Evolutionary conservation across 2,113 vertebrate genomes (phyloP).

Genomic region (Podarcis muralis): DNA sequence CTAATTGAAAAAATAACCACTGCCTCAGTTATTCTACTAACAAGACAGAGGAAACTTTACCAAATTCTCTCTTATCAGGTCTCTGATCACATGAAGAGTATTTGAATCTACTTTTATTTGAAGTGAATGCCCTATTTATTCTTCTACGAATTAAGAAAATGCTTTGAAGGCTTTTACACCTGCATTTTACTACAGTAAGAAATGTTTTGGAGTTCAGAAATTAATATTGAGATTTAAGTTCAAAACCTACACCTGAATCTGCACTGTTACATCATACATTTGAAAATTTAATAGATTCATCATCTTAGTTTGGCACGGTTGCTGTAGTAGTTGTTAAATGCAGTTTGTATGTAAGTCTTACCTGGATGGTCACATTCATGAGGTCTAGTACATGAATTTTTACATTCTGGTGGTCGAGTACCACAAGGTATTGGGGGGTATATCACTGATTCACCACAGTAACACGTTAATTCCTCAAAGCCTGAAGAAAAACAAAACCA

Average conservation of each 20-base stretch:
- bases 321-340: not conserved
- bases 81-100: not conserved
- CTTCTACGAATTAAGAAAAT: not conserved
- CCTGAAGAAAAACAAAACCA: constrained; percentile 73
- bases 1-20: not conserved
- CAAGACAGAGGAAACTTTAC: not conserved
- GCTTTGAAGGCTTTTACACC: not conserved
- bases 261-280: not conserved
- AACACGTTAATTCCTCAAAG: constrained; percentile 96
- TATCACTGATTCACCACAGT: constrained; percentile 91
- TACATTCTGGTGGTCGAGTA: constrained; percentile 95
- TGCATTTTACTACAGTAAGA: not conserved
- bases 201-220: not conserved
- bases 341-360: constrained; percentile 51
- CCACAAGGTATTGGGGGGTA: constrained; percentile 95
- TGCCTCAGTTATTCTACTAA: not conserved
- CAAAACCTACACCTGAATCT: not conserved
- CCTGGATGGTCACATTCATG: constrained; percentile 97
- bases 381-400: constrained; percentile 86
- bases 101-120: not conserved
- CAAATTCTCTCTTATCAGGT: not conserved
- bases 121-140: not conserved
- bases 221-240: not conserved
- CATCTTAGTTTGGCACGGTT: not conserved
- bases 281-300: not conserved